These are phyloP conservation scores for Ypsolopha sequella DNA, from an alignment of 2,888 invertebrate species.

Conservation along the genomic window DNA sequence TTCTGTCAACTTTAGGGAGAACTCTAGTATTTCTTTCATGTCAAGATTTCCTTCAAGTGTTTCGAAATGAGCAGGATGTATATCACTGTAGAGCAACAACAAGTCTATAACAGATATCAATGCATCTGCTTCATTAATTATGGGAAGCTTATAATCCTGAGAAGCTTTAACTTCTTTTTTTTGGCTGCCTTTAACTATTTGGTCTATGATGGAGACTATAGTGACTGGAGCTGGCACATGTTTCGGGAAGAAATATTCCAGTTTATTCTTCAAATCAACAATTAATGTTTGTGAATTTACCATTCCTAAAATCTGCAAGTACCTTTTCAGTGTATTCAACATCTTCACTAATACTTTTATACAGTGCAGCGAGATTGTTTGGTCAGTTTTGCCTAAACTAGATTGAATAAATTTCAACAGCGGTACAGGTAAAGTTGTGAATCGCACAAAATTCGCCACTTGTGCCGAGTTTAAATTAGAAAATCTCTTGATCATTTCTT, in stretches of 20 bases:
- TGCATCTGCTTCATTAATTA: slow-evolving; percentile 34
- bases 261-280: slow-evolving; percentile 40
- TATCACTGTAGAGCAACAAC: slow-evolving; percentile 48
- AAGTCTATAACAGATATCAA: slow-evolving; percentile 46
- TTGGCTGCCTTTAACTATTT: slow-evolving; percentile 25
- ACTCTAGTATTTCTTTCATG: slow-evolving; percentile 50
- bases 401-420: slow-evolving; percentile 54
- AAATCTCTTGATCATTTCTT: slow-evolving; percentile 57
- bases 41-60: slow-evolving; percentile 53
- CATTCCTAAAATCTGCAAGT: slow-evolving; percentile 61
- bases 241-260: slow-evolving; percentile 57
- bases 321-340: slow-evolving; percentile 59
- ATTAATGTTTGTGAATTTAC: slow-evolving; percentile 28
- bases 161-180: slow-evolving; percentile 23
- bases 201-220: slow-evolving; percentile 41
- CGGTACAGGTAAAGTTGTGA: slow-evolving; percentile 57
- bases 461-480: slow-evolving; percentile 57
- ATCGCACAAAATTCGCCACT: slow-evolving; percentile 61
- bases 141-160: slow-evolving; percentile 40
- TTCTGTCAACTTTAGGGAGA: slow-evolving; percentile 30
- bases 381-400: slow-evolving; percentile 37
- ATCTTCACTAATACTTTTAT: slow-evolving; percentile 67
- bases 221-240: slow-evolving; percentile 46
- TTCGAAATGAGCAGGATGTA: slow-evolving; percentile 54
- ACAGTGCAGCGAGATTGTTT: slow-evolving; percentile 53